Evolutionary conservation across 2,113 vertebrate species (phyloP), one percentile per base, ranked within the genome.

Genomic region (Bettongia penicillata): DNA sequence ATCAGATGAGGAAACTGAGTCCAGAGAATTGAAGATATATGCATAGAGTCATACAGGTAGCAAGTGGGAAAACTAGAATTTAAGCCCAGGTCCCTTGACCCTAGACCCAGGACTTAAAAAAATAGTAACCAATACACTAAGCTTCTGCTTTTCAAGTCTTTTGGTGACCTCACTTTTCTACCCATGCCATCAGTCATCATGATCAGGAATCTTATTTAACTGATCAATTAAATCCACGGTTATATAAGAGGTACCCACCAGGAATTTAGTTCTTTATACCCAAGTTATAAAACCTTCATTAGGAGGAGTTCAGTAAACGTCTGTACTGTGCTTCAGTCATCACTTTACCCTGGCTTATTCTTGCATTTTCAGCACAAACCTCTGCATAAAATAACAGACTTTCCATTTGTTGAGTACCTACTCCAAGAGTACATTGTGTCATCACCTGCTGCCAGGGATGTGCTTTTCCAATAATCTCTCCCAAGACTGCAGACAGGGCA

Each of bases 161-260:
- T 43, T 84, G 37, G 19, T 84, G 19, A 23, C 0, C 2, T 43
- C 19, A 43, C 16, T 43, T 84, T 6, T 43, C 16, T 2, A 43
- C 19, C 19, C n/a, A 43, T 43, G 19, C 57, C 12, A 23, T 43
- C 19, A 84, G 68, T 84, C 37, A 43, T 43, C 19, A 43, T 43
- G 19, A 19, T 43, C 5, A 23, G n/a, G 1, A 84, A 84, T 43
- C 16, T 16, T 49, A 10, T 12, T 52, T 4, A 48, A 48, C 25
- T 37, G 53, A 89, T 0, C n/a, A 3, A 0, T n/a, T 89, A 93
- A 61, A 51, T 89, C 93, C 49, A 51, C 25, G 48, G 11, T 68
- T 9, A 16, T 2, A 0, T 43, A 0, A 68, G 90, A 0, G 61
- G 37, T n/a, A 1, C 5, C 37, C 16, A 43, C 5, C 43, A 77